phyloP scores from a whole-genome alignment of 2,797 vertebrate genomes.

The Sarcophilus harrisii region DNA sequence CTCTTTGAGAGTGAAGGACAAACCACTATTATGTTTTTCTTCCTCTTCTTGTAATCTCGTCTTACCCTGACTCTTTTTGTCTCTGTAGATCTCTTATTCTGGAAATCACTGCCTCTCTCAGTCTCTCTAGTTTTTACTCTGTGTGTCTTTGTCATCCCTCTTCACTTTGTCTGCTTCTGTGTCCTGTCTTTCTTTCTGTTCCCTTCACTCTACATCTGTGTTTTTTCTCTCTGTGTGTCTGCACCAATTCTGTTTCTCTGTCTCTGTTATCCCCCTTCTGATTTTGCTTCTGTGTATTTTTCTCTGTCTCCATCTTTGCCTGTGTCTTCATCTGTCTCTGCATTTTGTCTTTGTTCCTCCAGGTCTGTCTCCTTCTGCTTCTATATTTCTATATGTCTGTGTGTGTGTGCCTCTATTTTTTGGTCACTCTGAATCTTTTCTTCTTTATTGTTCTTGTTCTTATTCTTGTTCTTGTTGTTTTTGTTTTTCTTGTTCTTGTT shows the following conservation, averaged over 20 bases:
- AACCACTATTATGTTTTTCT: not conserved
- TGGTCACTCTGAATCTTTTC: not conserved
- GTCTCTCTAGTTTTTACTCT: not conserved
- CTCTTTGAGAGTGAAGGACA: no score
- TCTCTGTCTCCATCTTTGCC: not conserved
- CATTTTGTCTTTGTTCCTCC: not conserved
- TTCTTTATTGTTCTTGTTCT: not conserved
- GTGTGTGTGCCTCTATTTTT: not conserved
- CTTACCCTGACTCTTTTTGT: not conserved
- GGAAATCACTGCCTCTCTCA: not conserved
- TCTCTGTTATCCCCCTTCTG: not conserved
- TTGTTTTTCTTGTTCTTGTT: not conserved
- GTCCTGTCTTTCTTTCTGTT: not conserved
- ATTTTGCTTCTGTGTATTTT: not conserved
- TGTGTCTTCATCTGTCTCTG: not conserved
- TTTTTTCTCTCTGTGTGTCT: not conserved
- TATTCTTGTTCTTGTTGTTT: not conserved
- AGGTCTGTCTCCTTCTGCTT: not conserved
- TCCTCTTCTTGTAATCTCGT: not conserved
- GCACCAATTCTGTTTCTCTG: not conserved
- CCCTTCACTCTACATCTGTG: not conserved
- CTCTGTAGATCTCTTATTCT: not conserved
- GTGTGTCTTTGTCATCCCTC: not conserved
- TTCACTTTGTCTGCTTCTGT: not conserved
- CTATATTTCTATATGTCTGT: not conserved